Conservation (phyloP, 2,888 invertebrate genomes). For the Eurytoma adleriae region DNA sequence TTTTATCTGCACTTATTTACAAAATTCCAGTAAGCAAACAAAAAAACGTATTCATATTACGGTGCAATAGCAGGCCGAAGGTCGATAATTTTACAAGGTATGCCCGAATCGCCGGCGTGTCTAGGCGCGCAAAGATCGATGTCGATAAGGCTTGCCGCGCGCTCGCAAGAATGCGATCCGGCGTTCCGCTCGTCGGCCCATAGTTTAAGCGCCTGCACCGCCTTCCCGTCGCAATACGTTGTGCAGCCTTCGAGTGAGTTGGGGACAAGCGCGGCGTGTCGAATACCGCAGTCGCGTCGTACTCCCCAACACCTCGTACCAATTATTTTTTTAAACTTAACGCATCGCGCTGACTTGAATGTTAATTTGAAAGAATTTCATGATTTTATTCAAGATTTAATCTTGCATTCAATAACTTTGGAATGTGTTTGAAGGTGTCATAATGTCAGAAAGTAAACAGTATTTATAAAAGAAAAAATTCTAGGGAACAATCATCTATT, state of each 20-base stretch:
- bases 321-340: too few species aligned
- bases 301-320: neutral
- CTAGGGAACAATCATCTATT: too few species aligned
- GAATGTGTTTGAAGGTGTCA: too few species aligned
- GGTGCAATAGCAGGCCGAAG: neutral
- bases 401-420: too few species aligned
- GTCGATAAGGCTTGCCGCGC: conserved; percentile 49
- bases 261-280: conserved; percentile 1
- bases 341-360: too few species aligned
- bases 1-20: too few species aligned
- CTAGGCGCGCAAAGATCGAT: conserved; percentile 24
- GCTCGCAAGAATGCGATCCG: conserved; percentile 65
- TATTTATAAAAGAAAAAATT: too few species aligned
- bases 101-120: neutral
- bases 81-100: conserved; percentile 8
- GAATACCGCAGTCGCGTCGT: conserved; percentile 18
- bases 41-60: too few species aligned
- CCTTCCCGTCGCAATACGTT: neutral
- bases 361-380: too few species aligned
- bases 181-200: conserved; percentile 63
- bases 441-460: too few species aligned
- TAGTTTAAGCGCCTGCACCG: conserved; percentile 61
- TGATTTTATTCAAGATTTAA: too few species aligned
- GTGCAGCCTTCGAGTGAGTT: neutral
- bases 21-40: too few species aligned